Percentiles rank a stretch among this genome's conserved stretches.
phyloP scores from a whole-genome alignment of 2,797 vertebrate genomes.

The Enteromius fasciolatus region DNA sequence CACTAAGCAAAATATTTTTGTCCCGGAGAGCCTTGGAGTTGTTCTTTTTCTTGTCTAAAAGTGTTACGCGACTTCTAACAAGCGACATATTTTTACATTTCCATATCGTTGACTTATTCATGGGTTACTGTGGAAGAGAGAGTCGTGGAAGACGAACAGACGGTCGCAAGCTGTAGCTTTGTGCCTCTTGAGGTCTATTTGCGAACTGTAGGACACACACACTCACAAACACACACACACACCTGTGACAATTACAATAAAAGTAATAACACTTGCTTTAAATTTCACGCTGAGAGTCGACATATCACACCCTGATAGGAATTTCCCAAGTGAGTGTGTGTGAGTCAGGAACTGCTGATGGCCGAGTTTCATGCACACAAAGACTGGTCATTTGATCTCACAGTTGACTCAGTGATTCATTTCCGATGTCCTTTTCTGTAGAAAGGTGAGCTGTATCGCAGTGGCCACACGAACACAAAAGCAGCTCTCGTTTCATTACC shows the following conservation, averaged over 20 bases:
- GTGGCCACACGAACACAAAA: slow-evolving; percentile 34
- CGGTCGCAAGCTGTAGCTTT: slow-evolving; percentile 38
- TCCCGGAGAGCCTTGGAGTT: neutral
- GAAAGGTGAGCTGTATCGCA: slow-evolving; percentile 50
- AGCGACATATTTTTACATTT: slow-evolving; percentile 39
- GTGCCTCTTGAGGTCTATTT: slow-evolving; percentile 29
- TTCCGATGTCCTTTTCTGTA: slow-evolving; percentile 53
- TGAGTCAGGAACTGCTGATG: slow-evolving; percentile 39
- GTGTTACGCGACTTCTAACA: slow-evolving; percentile 24
- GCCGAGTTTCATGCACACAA: slow-evolving; percentile 24
- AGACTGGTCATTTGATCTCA: slow-evolving; percentile 48
- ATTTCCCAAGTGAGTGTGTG: slow-evolving; percentile 50
- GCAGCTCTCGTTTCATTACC: slow-evolving; percentile 32
- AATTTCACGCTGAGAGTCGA: slow-evolving; percentile 60
- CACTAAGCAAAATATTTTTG: slow-evolving; percentile 27
- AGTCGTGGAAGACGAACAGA: slow-evolving; percentile 8
- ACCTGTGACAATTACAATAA: slow-evolving; percentile 56
- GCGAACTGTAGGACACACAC: slow-evolving; percentile 30
- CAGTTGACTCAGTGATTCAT: slow-evolving; percentile 53
- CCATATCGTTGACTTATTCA: slow-evolving; percentile 40
- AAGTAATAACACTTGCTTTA: slow-evolving; percentile 52
- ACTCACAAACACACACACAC: slow-evolving; percentile 39
- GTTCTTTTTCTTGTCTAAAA: slow-evolving; percentile 7
- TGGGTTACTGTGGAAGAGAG: slow-evolving; percentile 1
- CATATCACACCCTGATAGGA: slow-evolving; percentile 60